A percentile compares a stretch with the other conserved stretches of the same genome.
phyloP scores from a whole-genome alignment of 1,140 invertebrate species.

The Cheumatopsyche charites region DNA sequence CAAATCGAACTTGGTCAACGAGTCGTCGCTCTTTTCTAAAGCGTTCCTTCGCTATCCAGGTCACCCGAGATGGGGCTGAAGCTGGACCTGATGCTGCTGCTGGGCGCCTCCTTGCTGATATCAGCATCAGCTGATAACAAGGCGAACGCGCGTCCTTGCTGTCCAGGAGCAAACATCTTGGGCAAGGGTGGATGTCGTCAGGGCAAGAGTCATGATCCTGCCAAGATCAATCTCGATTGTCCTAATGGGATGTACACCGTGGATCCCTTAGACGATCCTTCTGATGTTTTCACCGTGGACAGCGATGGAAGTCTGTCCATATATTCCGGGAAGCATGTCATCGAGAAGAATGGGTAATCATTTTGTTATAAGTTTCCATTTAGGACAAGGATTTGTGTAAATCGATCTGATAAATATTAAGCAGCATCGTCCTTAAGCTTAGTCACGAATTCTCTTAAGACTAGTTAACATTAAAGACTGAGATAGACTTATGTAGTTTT shows the following conservation, averaged over 20 bases:
- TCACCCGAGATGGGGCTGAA: not conserved
- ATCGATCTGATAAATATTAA: too few species aligned
- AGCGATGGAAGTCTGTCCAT: not conserved
- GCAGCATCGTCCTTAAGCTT: too few species aligned
- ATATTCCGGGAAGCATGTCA: not conserved
- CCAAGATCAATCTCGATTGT: constrained; percentile 4
- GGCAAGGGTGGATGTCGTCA: constrained; percentile 3
- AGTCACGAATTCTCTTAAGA: too few species aligned
- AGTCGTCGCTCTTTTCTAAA: not conserved
- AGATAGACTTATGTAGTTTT: too few species aligned
- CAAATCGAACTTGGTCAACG: too few species aligned
- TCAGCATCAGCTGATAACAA: not conserved
- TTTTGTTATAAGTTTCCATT: not conserved
- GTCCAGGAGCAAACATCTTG: constrained; percentile 39
- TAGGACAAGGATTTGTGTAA: too few species aligned
- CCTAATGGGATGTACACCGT: constrained; percentile 36
- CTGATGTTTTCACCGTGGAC: not conserved
- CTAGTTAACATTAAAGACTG: too few species aligned
- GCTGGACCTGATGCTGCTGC: not conserved
- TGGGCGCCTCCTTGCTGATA: not conserved
- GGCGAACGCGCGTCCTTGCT: constrained; percentile 33
- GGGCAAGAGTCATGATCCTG: not conserved
- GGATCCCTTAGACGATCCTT: constrained; percentile 11
- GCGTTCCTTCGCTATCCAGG: not conserved
- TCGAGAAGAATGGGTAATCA: not conserved